Conservation (phyloP, 2,113 vertebrate species). For the Corydoras sp. region DNA sequence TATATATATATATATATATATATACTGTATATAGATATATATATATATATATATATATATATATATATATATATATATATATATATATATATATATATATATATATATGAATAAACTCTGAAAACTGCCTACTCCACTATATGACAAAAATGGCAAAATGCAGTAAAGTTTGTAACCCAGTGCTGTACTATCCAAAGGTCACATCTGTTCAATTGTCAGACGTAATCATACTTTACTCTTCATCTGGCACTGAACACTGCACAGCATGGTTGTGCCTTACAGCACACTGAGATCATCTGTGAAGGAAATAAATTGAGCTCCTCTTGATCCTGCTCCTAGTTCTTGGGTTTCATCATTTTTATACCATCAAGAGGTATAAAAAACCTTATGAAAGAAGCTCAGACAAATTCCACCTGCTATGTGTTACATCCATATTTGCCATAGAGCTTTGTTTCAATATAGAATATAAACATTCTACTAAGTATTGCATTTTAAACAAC, state of each 20-base stretch:
- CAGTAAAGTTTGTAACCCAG: slow-evolving; percentile 23
- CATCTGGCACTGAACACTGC: slow-evolving; percentile 4
- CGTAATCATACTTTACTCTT: slow-evolving; percentile 27
- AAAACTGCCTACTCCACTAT: too few relatives aligned
- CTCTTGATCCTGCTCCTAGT: background rate
- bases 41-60: too few relatives aligned
- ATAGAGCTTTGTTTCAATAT: background rate
- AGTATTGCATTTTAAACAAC: too few relatives aligned
- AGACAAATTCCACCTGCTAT: background rate
- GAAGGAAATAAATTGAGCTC: slow-evolving; percentile 7
- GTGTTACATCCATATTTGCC: background rate
- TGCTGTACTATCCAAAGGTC: slow-evolving; percentile 25
- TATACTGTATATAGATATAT: too few relatives aligned
- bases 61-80: too few relatives aligned
- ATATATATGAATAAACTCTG: too few relatives aligned
- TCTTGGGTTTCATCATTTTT: background rate
- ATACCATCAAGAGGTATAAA: background rate
- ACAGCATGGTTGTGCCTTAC: slow-evolving; percentile 1
- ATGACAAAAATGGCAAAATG: slow-evolving; percentile 15
- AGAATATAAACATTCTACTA: too few relatives aligned
- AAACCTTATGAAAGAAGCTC: background rate
- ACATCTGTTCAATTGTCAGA: slow-evolving; percentile 34
- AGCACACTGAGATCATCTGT: slow-evolving; percentile 8
- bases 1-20: too few relatives aligned
- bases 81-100: too few relatives aligned